A percentile compares a stretch with the other conserved stretches of the same genome.
These are phyloP conservation scores for Patella vulgata DNA, from an alignment of 1,140 invertebrate species.

Conservation along the genomic window DNA sequence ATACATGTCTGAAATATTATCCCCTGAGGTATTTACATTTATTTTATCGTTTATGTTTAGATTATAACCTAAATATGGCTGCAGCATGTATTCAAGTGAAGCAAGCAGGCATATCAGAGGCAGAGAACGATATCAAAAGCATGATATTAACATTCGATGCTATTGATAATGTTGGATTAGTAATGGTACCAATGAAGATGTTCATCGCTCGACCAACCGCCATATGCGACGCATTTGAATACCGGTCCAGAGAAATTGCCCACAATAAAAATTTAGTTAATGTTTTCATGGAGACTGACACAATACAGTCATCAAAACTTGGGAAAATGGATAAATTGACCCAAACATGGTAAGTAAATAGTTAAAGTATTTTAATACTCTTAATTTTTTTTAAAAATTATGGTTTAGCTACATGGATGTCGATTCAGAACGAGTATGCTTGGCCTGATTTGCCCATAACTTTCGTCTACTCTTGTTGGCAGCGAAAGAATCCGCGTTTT, in stretches of 20 bases:
- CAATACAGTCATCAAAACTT: not conserved
- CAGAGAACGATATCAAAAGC: not conserved
- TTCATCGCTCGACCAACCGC: not conserved
- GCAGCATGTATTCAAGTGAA: not conserved
- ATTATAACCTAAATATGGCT: no score
- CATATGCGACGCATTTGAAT: not conserved
- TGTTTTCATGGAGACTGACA: not conserved
- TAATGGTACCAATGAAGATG: not conserved
- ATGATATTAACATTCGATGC: not conserved
- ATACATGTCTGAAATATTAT: no score
- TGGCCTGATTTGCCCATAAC: not conserved
- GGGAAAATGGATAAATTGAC: not conserved
- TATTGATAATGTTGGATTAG: not conserved
- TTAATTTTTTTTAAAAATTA: not conserved
- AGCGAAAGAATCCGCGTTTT: not conserved
- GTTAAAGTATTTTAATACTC: not conserved
- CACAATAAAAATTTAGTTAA: not conserved
- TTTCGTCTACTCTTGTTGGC: not conserved
- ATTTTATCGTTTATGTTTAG: no score
- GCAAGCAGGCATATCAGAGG: not conserved
- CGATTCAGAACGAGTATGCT: not conserved
- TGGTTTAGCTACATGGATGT: not conserved
- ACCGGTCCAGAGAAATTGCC: not conserved
- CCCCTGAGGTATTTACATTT: no score
- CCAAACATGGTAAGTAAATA: conserved; percentile 1